A percentile compares a stretch with the other conserved stretches of the same genome.
Evolutionary conservation across 2,888 invertebrate species (phyloP).

Genomic region (Malacosoma neustria): DNA sequence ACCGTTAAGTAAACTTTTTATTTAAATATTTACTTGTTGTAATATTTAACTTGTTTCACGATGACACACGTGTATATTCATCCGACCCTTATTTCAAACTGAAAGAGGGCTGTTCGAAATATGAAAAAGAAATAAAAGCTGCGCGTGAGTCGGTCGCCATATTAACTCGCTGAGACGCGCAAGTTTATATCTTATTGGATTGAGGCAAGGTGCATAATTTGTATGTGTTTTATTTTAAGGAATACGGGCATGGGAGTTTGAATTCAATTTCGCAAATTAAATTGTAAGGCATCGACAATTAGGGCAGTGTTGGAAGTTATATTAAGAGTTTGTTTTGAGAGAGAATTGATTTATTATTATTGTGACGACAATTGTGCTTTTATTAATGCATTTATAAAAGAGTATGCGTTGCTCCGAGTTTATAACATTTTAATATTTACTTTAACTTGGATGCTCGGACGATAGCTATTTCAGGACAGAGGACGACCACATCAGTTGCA

Average conservation of each 20-base stretch:
- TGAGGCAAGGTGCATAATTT: slow-evolving; percentile 9
- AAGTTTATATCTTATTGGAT: slow-evolving; percentile 4
- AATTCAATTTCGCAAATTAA: slow-evolving; percentile 27
- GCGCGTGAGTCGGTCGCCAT: slow-evolving; percentile 44
- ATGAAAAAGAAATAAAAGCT: slow-evolving; percentile 50
- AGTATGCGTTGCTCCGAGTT: no score
- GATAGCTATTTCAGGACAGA: no score
- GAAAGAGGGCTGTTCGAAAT: slow-evolving; percentile 50
- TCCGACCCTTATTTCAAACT: slow-evolving; percentile 30
- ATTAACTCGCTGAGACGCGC: slow-evolving; percentile 19
- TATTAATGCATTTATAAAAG: no score
- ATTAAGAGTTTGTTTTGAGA: background rate
- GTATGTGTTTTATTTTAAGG: background rate
- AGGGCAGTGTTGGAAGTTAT: slow-evolving; percentile 12
- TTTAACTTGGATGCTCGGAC: no score
- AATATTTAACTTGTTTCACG: no score
- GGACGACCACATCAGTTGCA: no score
- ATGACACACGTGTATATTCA: slow-evolving; percentile 20
- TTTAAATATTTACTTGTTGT: no score
- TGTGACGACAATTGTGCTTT: background rate
- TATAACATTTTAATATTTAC: no score
- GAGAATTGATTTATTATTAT: background rate
- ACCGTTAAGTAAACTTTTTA: no score
- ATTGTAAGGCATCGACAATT: slow-evolving; percentile 34
- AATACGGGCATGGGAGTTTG: background rate